A percentile compares a stretch with the other conserved stretches of the same genome.
Conservation (phyloP, 2,797 vertebrate species). For the Benthosema pterotum region DNA sequence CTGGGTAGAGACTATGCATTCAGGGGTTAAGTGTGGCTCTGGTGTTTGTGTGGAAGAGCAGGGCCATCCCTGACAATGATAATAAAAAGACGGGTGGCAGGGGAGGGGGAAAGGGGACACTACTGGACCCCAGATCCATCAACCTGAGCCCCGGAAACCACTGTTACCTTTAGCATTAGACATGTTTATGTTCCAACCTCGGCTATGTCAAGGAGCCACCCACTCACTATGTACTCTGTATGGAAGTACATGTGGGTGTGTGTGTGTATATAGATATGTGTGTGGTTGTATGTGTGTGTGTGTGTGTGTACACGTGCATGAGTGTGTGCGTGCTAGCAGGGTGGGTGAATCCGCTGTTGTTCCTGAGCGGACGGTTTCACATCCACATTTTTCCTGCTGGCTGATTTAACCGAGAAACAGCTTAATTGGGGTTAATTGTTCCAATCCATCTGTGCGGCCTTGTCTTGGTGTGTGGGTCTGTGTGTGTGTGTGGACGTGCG, state of each 20-base stretch:
- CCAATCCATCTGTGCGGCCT: constrained; percentile 71
- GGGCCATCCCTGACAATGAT: constrained; percentile 57
- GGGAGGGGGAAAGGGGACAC: constrained; percentile 36
- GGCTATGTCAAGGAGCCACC: constrained; percentile 62
- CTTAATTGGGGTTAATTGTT: constrained; percentile 80
- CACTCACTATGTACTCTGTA: constrained; percentile 50
- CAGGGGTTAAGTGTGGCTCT: constrained; percentile 29
- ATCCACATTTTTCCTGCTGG: constrained; percentile 68
- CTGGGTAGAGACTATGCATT: constrained; percentile 28
- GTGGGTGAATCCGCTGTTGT: constrained; percentile 51
- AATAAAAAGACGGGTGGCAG: constrained; percentile 46
- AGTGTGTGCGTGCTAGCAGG: constrained; percentile 10
- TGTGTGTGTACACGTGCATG: constrained; percentile 1
- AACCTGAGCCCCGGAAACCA: constrained; percentile 67
- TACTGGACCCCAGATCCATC: constrained; percentile 50
- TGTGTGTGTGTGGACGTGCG: constrained; percentile 22
- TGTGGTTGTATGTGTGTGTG: constrained; percentile 40
- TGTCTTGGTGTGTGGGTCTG: constrained; percentile 34
- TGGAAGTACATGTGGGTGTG: constrained; percentile 18
- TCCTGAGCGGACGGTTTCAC: constrained; percentile 71
- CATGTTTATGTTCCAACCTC: constrained; percentile 70
- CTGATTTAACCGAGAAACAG: constrained; percentile 72
- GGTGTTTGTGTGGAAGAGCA: constrained; percentile 34
- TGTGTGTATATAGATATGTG: constrained; percentile 33
- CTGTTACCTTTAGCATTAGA: constrained; percentile 73